Percentiles rank a stretch among this genome's conserved stretches.
phyloP scores from a whole-genome alignment of 2,113 vertebrate species.

The Alosa alosa region DNA sequence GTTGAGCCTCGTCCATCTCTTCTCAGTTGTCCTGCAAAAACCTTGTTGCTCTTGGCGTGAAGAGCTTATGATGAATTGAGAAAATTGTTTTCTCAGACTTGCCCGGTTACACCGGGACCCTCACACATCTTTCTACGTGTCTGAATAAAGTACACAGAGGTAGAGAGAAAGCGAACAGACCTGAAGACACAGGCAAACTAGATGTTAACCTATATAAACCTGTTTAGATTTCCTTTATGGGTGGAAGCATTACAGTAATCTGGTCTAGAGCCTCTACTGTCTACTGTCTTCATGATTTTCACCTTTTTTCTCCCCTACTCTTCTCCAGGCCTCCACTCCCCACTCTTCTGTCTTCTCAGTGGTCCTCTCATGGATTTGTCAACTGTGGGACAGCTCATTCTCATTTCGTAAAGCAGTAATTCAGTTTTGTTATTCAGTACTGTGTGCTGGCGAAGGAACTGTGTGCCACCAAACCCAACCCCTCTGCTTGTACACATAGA shows the following conservation, averaged over 20 bases:
- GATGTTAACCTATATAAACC: not conserved
- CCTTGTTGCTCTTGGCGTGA: not conserved
- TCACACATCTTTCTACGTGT: not conserved
- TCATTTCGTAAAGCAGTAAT: not conserved
- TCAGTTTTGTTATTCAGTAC: not conserved
- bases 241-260: not conserved
- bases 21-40: not conserved
- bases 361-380: no score
- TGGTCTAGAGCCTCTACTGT: no score
- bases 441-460: not conserved
- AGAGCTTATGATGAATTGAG: not conserved
- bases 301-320: no score
- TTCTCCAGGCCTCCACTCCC: no score
- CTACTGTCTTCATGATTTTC: no score
- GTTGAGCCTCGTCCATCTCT: not conserved
- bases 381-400: not conserved
- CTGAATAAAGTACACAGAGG: not conserved
- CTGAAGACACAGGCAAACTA: not conserved
- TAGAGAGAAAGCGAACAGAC: not conserved
- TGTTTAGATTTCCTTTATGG: not conserved
- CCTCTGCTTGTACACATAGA: no score
- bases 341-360: no score
- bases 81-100: constrained; percentile 4
- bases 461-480: not conserved
- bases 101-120: not conserved